Percentiles rank a stretch among this genome's conserved stretches.
These are phyloP conservation scores for Aleiodes alternator DNA, from an alignment of 2,888 invertebrate genomes.

Conservation along the genomic window DNA sequence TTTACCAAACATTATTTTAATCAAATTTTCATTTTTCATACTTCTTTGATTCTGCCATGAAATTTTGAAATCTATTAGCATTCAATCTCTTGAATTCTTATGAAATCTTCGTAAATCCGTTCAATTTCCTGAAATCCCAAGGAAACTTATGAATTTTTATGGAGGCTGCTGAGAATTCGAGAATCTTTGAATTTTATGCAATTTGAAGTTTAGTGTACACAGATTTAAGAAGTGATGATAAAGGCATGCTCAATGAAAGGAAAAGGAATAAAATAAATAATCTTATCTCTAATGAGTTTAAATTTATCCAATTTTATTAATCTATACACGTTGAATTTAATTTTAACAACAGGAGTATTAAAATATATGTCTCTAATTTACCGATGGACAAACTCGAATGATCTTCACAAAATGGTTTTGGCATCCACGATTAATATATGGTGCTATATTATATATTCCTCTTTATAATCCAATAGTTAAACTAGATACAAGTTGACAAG, in stretches of 20 bases:
- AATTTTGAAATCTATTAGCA: too few species aligned
- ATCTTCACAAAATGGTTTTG: constrained; percentile 13
- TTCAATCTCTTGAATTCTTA: too few species aligned
- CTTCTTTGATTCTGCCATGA: too few species aligned
- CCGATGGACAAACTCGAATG: constrained; percentile 13
- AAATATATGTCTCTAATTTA: constrained; percentile 57
- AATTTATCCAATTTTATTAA: constrained; percentile 36
- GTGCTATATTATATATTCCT: constrained; percentile 20
- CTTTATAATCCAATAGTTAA: background rate
- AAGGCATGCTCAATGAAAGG: background rate
- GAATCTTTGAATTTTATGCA: too few species aligned
- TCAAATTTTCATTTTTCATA: too few species aligned
- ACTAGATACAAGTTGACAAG: constrained; percentile 35
- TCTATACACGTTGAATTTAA: constrained; percentile 47
- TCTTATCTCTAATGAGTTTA: constrained; percentile 1
- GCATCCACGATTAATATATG: constrained; percentile 19
- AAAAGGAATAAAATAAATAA: background rate
- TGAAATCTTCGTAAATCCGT: too few species aligned
- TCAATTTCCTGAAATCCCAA: too few species aligned
- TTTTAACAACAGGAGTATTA: constrained; percentile 55
- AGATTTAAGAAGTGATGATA: too few species aligned
- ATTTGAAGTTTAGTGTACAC: too few species aligned
- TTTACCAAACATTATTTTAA: too few species aligned
- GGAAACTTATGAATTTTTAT: too few species aligned
- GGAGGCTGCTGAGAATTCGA: too few species aligned